Evolutionary conservation across 2,113 vertebrate genomes (phyloP).

Genomic region (Bos javanicus): DNA sequence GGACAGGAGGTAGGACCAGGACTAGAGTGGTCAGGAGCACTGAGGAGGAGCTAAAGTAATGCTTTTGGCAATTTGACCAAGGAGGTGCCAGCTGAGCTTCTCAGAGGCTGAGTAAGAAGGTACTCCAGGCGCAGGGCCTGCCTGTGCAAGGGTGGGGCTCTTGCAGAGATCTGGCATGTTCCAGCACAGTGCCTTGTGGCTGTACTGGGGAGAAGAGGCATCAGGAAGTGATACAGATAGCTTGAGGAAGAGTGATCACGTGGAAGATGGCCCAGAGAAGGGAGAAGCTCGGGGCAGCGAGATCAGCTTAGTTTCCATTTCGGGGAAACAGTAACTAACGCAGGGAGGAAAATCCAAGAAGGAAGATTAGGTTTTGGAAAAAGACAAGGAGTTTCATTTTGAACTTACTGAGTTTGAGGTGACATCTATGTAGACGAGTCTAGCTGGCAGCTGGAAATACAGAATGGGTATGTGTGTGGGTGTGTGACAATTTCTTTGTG

Average conservation of each 20-base stretch:
- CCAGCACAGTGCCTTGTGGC: background rate
- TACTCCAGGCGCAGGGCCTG: background rate
- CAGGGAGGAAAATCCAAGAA: background rate
- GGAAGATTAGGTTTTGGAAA: background rate
- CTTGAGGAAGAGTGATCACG: background rate
- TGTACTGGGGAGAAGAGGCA: background rate
- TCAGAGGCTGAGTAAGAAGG: background rate
- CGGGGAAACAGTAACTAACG: background rate
- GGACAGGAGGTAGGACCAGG: background rate
- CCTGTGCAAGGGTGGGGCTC: background rate
- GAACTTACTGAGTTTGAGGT: background rate
- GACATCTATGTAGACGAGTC: background rate
- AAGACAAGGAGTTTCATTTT: background rate
- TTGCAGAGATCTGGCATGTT: background rate
- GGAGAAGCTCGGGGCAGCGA: background rate
- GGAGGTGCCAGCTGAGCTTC: background rate
- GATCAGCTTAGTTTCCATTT: background rate
- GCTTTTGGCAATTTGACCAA: background rate
- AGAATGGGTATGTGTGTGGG: background rate
- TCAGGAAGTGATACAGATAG: background rate
- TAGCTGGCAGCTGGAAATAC: background rate
- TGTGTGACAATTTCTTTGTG: background rate
- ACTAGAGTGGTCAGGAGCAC: background rate
- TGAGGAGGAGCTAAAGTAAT: background rate
- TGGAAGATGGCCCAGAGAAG: background rate